Base-by-base conservation (phyloP, 30 jellyfish, hydroid and myxozoan genomes). In the Calvadosia cruxmelitensis region DNA sequence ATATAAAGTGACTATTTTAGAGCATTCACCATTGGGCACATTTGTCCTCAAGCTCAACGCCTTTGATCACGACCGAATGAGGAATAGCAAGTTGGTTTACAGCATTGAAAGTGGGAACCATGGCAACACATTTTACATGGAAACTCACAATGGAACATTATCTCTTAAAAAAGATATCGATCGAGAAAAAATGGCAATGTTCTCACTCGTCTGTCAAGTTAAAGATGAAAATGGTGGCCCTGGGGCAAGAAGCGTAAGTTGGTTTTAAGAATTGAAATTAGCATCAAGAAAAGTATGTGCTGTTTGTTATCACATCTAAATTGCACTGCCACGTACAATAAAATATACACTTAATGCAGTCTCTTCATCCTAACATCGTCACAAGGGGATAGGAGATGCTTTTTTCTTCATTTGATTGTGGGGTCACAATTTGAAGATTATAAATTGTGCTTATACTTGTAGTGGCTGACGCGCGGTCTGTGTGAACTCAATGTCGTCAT, bases 51-150 rank as follows among this genome's bases (percentile, higher is more conserved):
- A 66, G 78, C 84, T 74, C n/a, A 32, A 57, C 2, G 97, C 97
- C 26, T 36, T 76, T 33, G 63, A 31, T 51, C 36, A 67, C 52
- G 76, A 27, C 25, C 3, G 49, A 26, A 92, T 92, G 16, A 72
- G 77, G 32, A 79, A 85, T 63, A 93, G 96, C 12, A 76, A 71
- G 61, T 78, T 85, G 53, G 73, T 81, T 82, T 85, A 78, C 72
- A 72, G 63, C 52, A 85, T 85, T 51, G 52, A 77, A 33, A 50
- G 71, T 48, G 96, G 94, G 23, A 78, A 85, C 53, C 27, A 3
- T 15, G 80, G 66, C 25, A 49, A 65, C 13, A 67, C 61, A 1
- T 85, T 85, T 57, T 26, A 34, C 0, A 73, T 85, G 29, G 68
- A 79, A 49, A 74, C 68, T 28, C 29, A 28, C 7, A 78, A 86